Evolutionary conservation across 2,113 vertebrate genomes (phyloP), one percentile per base, ranked within the genome.

Genomic region (Nothocercus julius): DNA sequence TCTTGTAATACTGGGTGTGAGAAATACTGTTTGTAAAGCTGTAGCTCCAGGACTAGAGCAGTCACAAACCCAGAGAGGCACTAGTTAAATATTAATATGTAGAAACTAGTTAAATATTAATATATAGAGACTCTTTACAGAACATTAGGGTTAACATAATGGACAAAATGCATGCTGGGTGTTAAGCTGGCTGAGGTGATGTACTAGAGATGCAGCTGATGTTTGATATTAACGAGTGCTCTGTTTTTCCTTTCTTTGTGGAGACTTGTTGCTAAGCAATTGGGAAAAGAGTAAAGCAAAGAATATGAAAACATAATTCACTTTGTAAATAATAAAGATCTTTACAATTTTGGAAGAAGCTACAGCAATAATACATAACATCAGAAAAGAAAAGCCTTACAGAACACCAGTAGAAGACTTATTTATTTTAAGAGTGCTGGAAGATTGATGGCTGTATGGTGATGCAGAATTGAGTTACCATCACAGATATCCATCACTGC

Each of bases 221-320:
- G 63, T 81, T 75, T 16, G 49, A 89, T 92, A 77, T 63, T 83
- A 96, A 95, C 90, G 47, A 40, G 25, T 59, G 77, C 59, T 95
- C 89, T 81, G 44, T 2, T 93, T 91, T 45, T 80, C 63, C 81
- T 97, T 87, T 45, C 69, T 75, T 87, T 83, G 81, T 91, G 53
- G 69, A 97, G 68, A 93, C 75, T 94, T 96, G 97, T 98, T 98
- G 97, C 98, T 97, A 98, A 97, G 98, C 97, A 97, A 96, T 98
- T 93, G 82, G 38, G 67, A 85, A 94, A 92, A 95, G 53, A 87
- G 69, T 68, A 47, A 83, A 45, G 90, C 78, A 95, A 95, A 95
- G 97, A 75, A 92, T 97, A 97, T 96, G 96, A 97, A 97, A 94
- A 93, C 93, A 94, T 97, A 98, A 98, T 98, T 98, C 95, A 97